A percentile compares a stretch with the other conserved stretches of the same genome.
phyloP scores from a whole-genome alignment of 1,140 invertebrate genomes.

The Drepana arcuata region DNA sequence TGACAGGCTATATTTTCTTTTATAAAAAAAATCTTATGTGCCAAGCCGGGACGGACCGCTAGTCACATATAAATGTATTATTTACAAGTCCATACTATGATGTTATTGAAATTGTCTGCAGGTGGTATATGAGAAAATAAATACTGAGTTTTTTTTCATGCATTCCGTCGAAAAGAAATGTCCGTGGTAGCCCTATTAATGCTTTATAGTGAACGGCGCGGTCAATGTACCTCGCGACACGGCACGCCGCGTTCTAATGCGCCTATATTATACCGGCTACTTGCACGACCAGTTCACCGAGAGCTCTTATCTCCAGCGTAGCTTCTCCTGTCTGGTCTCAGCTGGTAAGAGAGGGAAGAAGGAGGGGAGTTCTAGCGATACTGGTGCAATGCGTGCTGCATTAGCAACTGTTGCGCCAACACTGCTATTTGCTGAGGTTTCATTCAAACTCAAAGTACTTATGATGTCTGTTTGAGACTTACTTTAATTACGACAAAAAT shows the following conservation, averaged over 20 bases:
- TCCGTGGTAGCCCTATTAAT: constrained; percentile 2
- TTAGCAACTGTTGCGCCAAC: constrained; percentile 46
- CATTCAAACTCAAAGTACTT: too few relatives aligned
- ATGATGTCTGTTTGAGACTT: too few relatives aligned
- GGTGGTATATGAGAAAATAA: too few relatives aligned
- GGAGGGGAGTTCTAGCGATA: constrained; percentile 6
- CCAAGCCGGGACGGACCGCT: too few relatives aligned
- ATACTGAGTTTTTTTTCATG: too few relatives aligned
- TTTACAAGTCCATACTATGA: too few relatives aligned
- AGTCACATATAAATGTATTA: too few relatives aligned
- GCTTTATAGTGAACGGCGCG: constrained; percentile 40
- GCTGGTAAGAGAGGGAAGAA: not conserved
- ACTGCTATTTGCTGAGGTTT: constrained; percentile 52
- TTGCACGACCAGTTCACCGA: constrained; percentile 22
- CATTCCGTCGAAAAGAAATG: not conserved
- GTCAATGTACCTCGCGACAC: constrained; percentile 56
- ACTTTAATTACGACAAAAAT: too few relatives aligned
- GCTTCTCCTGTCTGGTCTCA: constrained; percentile 1
- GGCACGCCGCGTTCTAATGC: constrained; percentile 55
- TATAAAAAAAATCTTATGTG: too few relatives aligned
- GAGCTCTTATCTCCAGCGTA: too few relatives aligned
- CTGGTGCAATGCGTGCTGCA: constrained; percentile 16
- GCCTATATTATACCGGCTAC: constrained; percentile 59
- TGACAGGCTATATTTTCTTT: too few relatives aligned
- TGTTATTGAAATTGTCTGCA: too few relatives aligned